phyloP scores from a whole-genome alignment of 2,888 invertebrate genomes.

The Ochropleura plecta region DNA sequence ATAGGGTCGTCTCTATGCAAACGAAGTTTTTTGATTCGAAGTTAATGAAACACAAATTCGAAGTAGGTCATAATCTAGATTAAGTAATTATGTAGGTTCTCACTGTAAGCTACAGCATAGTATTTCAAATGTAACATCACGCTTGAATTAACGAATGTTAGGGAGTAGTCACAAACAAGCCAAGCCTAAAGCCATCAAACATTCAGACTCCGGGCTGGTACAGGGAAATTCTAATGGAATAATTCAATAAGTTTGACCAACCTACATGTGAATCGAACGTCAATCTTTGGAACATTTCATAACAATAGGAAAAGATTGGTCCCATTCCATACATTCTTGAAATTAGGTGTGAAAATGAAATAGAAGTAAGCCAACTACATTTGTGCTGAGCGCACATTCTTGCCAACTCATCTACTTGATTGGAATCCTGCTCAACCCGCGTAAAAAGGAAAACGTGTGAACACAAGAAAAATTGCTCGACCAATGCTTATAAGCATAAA shows the following conservation, averaged over 20 bases:
- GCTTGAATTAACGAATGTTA: neutral
- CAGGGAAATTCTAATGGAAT: neutral
- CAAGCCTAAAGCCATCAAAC: neutral
- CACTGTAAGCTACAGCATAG: neutral
- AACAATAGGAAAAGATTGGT: neutral
- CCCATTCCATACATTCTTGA: neutral
- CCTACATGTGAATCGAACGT: neutral
- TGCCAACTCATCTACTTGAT: slow-evolving; percentile 58
- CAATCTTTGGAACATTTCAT: neutral
- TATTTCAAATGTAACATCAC: neutral
- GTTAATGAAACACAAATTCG: neutral
- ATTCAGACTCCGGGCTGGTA: neutral
- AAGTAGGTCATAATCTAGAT: neutral
- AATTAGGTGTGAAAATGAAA: slow-evolving; percentile 50
- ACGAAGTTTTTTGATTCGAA: neutral
- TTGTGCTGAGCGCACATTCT: slow-evolving; percentile 35
- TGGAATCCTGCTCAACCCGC: slow-evolving; percentile 60
- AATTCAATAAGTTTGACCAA: neutral
- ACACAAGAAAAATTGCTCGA: slow-evolving; percentile 57
- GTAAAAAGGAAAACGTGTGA: slow-evolving; percentile 57
- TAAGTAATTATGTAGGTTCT: neutral
- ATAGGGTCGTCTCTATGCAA: neutral
- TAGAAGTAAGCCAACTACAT: slow-evolving; percentile 35
- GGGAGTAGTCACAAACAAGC: neutral
- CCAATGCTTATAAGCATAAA: slow-evolving; percentile 59